Conservation (phyloP, 2,888 invertebrate genomes). For the Venusia cambrica region DNA sequence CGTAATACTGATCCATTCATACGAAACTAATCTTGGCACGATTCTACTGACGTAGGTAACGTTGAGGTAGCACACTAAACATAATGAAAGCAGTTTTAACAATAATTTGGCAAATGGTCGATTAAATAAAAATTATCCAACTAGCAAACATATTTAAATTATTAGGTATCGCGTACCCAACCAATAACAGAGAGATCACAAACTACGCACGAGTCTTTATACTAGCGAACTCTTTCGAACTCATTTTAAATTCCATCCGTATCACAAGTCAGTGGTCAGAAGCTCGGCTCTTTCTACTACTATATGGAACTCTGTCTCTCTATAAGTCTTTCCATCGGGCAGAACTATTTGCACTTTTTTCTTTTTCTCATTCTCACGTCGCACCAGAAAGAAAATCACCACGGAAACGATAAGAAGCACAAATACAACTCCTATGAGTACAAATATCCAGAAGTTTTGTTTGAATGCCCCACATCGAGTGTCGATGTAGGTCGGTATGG, state of each 20-base stretch:
- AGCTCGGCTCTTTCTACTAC: conserved; percentile 92
- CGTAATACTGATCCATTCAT: conserved; percentile 58
- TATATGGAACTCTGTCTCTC: conserved; percentile 92
- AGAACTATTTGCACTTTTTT: conserved; percentile 86
- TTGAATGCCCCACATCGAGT: conserved; percentile 67
- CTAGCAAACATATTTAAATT: conserved; percentile 5
- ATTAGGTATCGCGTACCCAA: conserved; percentile 24
- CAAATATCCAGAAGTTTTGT: conserved; percentile 70
- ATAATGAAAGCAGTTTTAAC: conserved; percentile 25
- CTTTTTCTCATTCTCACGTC: conserved; percentile 76
- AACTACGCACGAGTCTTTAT: conserved; percentile 17
- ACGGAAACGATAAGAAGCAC: conserved; percentile 71
- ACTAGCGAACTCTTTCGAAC: conserved; percentile 2
- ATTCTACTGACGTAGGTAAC: conserved; percentile 38
- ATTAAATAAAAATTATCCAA: conserved; percentile 24
- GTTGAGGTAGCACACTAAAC: conserved; percentile 51
- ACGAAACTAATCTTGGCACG: conserved; percentile 57
- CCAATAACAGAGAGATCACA: conserved; percentile 38
- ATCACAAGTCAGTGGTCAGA: conserved; percentile 88
- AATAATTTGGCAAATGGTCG: conserved; percentile 31
- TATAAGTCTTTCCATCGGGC: conserved; percentile 90
- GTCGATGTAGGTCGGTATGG: conserved; percentile 62
- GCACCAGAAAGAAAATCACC: conserved; percentile 67
- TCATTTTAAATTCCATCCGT: no score
- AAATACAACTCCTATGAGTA: conserved; percentile 68